Percentiles rank a stretch among this genome's conserved stretches.
Conservation (phyloP, 2,797 vertebrate species). For the Girardinus metallicus region DNA sequence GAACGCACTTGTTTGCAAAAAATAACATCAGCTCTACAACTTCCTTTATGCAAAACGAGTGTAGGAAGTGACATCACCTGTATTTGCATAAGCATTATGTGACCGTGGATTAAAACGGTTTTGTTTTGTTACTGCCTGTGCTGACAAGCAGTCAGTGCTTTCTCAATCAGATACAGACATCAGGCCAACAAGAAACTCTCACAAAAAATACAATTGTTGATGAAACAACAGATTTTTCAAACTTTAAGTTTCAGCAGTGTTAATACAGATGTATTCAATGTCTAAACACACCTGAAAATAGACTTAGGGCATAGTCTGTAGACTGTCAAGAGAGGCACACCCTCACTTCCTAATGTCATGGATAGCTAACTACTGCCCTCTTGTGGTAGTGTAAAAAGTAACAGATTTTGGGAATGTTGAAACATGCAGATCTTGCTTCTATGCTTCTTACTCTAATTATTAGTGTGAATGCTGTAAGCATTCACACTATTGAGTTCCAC, state of each 20-base stretch:
- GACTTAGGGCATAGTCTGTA: slow-evolving; percentile 7
- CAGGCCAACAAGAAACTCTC: neutral
- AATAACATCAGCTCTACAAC: slow-evolving; percentile 26
- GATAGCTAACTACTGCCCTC: slow-evolving; percentile 52
- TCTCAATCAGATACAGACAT: neutral
- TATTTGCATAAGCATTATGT: neutral
- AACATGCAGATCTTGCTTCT: neutral
- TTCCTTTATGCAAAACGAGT: slow-evolving; percentile 26
- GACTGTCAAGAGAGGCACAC: neutral
- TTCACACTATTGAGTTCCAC: too few relatives aligned
- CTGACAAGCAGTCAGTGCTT: neutral
- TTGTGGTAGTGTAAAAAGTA: slow-evolving; percentile 36
- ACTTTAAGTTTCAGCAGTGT: neutral
- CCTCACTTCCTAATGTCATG: neutral
- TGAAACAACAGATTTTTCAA: neutral
- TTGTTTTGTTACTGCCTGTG: neutral
- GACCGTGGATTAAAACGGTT: neutral
- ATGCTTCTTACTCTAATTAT: neutral
- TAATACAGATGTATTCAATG: neutral
- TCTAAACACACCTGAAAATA: neutral
- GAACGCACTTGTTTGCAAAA: slow-evolving; percentile 19
- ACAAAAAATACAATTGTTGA: neutral
- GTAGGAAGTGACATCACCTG: slow-evolving; percentile 20
- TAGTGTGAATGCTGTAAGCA: too few relatives aligned
- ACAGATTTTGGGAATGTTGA: neutral